Evolutionary conservation across 2,888 invertebrate genomes (phyloP).

Genomic region (Cephus pulcher): DNA sequence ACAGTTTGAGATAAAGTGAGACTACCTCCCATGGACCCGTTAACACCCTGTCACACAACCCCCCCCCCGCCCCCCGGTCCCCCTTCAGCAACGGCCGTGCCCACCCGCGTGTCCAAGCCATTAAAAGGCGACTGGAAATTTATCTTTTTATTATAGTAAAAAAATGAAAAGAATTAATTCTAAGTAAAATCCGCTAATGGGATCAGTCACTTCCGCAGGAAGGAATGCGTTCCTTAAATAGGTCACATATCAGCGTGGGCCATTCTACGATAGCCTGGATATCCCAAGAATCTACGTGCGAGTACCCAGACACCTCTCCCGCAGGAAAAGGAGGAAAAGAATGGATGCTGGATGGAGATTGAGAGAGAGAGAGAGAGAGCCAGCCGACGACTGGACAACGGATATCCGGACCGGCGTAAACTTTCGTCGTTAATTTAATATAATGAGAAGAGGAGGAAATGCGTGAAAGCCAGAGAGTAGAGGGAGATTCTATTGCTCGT

Average conservation of each 20-base stretch:
- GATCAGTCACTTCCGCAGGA: neutral
- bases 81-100: neutral
- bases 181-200: neutral
- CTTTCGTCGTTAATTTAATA: neutral
- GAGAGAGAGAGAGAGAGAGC: neutral
- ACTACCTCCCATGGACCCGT: neutral
- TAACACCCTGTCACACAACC: neutral
- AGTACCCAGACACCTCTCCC: neutral
- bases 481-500: neutral
- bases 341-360: neutral
- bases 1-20: neutral
- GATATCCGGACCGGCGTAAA: neutral
- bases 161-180: neutral
- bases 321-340: neutral
- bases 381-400: neutral
- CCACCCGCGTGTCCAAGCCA: neutral
- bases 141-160: neutral
- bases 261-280: neutral
- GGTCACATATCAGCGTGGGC: neutral
- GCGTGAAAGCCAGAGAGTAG: neutral
- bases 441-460: neutral
- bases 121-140: neutral
- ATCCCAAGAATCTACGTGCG: neutral
- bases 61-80: neutral
- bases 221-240: neutral